phyloP scores from a whole-genome alignment of 1,140 invertebrate species.

The Antheraea pernyi region DNA sequence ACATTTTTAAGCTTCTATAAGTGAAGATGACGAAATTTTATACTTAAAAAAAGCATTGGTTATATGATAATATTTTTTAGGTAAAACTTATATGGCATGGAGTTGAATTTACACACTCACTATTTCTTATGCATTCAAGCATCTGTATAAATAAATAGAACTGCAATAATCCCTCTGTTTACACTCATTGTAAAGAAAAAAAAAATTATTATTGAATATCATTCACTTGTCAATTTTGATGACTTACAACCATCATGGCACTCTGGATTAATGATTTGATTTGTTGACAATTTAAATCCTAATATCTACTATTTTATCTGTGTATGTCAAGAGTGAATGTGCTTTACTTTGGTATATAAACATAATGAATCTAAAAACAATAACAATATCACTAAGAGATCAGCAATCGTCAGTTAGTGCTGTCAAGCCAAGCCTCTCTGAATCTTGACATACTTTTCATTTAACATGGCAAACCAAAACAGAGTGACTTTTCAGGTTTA shows the following conservation, averaged over 20 bases:
- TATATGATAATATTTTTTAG: not conserved
- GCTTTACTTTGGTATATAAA: too few species aligned
- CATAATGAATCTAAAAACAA: too few species aligned
- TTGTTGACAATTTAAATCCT: not conserved
- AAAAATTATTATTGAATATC: conserved; percentile 26
- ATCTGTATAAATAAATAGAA: conserved; percentile 23
- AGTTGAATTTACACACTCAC: conserved; percentile 43
- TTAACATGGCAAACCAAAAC: too few species aligned
- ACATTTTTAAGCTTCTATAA: too few species aligned
- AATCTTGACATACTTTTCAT: too few species aligned
- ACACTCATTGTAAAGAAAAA: conserved; percentile 30
- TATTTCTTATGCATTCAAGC: conserved; percentile 62
- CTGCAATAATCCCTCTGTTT: conserved; percentile 12
- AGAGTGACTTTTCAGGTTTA: too few species aligned
- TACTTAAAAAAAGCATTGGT: too few species aligned
- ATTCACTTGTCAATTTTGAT: conserved; percentile 48
- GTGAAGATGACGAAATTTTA: too few species aligned
- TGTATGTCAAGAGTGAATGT: too few species aligned
- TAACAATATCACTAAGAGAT: too few species aligned
- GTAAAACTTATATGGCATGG: not conserved
- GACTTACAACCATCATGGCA: not conserved
- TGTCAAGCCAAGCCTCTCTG: too few species aligned
- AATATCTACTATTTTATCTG: not conserved
- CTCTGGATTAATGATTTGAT: not conserved
- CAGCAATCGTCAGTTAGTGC: too few species aligned